Conservation (phyloP, 2,888 invertebrate species). For the Andrena dorsata region DNA sequence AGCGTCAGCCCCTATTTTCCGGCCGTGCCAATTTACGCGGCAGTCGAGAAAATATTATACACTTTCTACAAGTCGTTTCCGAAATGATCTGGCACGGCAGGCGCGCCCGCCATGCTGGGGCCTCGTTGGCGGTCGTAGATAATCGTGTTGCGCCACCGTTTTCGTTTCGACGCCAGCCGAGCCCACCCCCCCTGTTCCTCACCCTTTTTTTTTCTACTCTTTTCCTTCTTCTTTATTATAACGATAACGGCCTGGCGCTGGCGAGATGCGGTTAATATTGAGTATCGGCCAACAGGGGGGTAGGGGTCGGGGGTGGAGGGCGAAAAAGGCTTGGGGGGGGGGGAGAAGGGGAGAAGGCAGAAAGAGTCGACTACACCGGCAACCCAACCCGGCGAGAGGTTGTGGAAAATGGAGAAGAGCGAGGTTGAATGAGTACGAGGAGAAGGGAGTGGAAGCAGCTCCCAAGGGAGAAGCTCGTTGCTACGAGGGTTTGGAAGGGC, state of each 20-base stretch:
- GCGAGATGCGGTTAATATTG: slow-evolving; percentile 76
- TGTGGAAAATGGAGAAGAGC: slow-evolving; percentile 61
- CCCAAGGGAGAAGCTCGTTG: slow-evolving; percentile 71
- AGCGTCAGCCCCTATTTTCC: slow-evolving; percentile 25
- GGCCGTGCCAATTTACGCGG: slow-evolving; percentile 41
- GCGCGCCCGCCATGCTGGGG: slow-evolving; percentile 25
- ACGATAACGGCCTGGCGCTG: slow-evolving; percentile 73
- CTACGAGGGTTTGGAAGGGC: slow-evolving; percentile 72
- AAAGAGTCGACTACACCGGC: slow-evolving; percentile 44
- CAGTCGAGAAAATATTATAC: slow-evolving; percentile 54
- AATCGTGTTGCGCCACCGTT: slow-evolving; percentile 63
- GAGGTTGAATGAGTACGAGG: slow-evolving; percentile 54
- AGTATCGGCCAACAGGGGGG: slow-evolving; percentile 59
- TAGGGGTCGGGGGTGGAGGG: neutral
- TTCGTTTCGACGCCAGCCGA: slow-evolving; percentile 51
- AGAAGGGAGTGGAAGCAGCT: slow-evolving; percentile 44
- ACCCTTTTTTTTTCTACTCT: slow-evolving; percentile 32
- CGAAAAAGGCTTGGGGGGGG: neutral
- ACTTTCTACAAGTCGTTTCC: slow-evolving; percentile 58
- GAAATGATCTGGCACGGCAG: slow-evolving; percentile 65
- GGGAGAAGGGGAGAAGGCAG: slow-evolving; percentile 30
- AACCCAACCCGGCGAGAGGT: slow-evolving; percentile 25
- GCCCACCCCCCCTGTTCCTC: neutral
- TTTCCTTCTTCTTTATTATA: slow-evolving; percentile 71
- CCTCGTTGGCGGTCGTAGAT: slow-evolving; percentile 60